phyloP scores from a whole-genome alignment of 2,113 vertebrate species.

The Xyliphius kryptos region DNA sequence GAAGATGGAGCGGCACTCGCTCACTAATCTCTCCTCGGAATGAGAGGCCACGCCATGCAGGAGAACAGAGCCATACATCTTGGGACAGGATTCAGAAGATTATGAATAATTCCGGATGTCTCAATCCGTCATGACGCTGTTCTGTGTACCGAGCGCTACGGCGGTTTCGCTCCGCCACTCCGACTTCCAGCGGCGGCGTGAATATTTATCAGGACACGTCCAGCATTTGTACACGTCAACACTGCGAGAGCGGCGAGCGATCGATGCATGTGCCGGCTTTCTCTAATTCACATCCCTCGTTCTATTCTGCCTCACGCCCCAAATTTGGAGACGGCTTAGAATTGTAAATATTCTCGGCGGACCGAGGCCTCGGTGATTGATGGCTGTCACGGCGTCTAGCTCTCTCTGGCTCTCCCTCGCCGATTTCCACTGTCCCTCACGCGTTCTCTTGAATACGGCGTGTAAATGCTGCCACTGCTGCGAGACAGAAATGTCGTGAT shows the following conservation, averaged over 20 bases:
- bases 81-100: background rate
- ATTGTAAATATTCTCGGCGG: slow-evolving; percentile 34
- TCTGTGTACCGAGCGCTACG: slow-evolving; percentile 22
- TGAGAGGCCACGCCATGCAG: background rate
- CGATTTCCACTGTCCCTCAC: no score
- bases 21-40: no score
- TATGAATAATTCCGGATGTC: slow-evolving; percentile 15
- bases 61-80: background rate
- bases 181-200: slow-evolving; percentile 2
- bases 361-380: slow-evolving; percentile 34
- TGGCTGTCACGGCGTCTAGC: slow-evolving; percentile 30
- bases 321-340: slow-evolving; percentile 22
- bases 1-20: no score
- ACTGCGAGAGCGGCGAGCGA: slow-evolving; percentile 33
- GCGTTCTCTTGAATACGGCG: no score
- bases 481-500: no score
- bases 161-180: slow-evolving; percentile 12
- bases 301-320: slow-evolving; percentile 17
- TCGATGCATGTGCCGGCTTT: slow-evolving; percentile 33
- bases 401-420: slow-evolving; percentile 1
- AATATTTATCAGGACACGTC: slow-evolving; percentile 41
- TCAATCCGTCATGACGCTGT: slow-evolving; percentile 23
- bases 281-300: slow-evolving; percentile 29
- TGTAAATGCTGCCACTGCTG: no score
- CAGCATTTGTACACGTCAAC: slow-evolving; percentile 32